These are phyloP conservation scores for Lynx canadensis DNA, from an alignment of 2,113 vertebrate genomes.

Conservation along the genomic window DNA sequence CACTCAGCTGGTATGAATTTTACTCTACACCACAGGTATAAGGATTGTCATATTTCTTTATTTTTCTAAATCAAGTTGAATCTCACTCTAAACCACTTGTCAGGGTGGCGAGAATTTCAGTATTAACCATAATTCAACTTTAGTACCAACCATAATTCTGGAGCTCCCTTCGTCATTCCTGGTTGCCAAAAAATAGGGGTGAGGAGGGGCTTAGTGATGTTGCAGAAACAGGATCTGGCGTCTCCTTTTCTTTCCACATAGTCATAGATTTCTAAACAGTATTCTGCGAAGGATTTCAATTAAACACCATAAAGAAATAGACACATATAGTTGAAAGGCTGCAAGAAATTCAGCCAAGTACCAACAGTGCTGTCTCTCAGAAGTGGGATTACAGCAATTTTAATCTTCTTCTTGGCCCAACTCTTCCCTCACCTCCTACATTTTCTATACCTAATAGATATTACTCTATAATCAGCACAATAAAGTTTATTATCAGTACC, in stretches of 20 bases:
- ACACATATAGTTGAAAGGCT: not conserved
- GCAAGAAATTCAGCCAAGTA: not conserved
- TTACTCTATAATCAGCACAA: not conserved
- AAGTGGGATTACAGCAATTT: not conserved
- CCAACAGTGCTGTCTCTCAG: not conserved
- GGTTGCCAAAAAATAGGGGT: not conserved
- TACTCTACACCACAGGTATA: not conserved
- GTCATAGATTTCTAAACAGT: not conserved
- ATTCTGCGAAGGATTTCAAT: not conserved
- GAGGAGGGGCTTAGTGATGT: not conserved
- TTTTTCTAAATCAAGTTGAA: conserved; percentile 56
- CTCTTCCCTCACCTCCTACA: not conserved
- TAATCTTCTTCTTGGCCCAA: not conserved
- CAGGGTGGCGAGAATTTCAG: not conserved
- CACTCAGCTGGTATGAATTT: not conserved
- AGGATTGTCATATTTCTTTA: conserved; percentile 28
- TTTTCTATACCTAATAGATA: not conserved
- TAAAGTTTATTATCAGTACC: not conserved
- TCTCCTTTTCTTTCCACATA: not conserved
- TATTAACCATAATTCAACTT: not conserved
- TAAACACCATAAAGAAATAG: not conserved
- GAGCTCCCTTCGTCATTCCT: not conserved
- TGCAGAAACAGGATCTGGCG: not conserved
- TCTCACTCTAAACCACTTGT: not conserved
- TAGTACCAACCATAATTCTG: not conserved